Conservation (phyloP, 2,113 vertebrate species). For the Cricetomys ansorgei region DNA sequence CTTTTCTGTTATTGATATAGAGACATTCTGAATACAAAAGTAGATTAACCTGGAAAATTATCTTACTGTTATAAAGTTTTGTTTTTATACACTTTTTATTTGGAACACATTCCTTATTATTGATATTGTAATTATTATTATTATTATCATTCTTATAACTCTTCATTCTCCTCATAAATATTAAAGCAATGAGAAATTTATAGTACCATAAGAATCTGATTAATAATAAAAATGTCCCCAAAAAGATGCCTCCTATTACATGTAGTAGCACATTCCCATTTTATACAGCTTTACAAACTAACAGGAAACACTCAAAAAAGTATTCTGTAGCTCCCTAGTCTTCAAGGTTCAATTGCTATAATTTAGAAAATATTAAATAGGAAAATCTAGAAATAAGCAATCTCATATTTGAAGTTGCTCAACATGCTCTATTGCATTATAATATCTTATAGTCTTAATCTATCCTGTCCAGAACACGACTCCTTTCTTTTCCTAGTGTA, state of each 20-base stretch:
- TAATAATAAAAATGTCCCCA: not conserved
- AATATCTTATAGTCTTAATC: not conserved
- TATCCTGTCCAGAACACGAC: too few species aligned
- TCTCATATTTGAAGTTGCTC: not conserved
- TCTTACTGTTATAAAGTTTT: slow-evolving; percentile 1
- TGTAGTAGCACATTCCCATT: not conserved
- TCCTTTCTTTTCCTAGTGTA: not conserved
- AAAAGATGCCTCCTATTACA: not conserved
- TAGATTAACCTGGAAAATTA: not conserved
- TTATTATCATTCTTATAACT: not conserved
- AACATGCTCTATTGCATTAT: too few species aligned
- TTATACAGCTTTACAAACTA: not conserved
- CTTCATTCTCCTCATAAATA: not conserved
- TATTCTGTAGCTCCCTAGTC: not conserved
- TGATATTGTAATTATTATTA: not conserved
- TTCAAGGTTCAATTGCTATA: not conserved
- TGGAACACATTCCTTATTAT: not conserved
- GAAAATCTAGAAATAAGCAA: not conserved
- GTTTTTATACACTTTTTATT: not conserved
- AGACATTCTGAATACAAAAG: not conserved
- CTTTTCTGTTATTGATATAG: slow-evolving; percentile 48
- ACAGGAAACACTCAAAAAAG: not conserved
- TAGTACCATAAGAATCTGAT: not conserved
- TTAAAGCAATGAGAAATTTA: not conserved
- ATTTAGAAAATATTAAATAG: not conserved